phyloP scores from a whole-genome alignment of 2,888 invertebrate genomes.

The Caenorhabditis macrosperma region DNA sequence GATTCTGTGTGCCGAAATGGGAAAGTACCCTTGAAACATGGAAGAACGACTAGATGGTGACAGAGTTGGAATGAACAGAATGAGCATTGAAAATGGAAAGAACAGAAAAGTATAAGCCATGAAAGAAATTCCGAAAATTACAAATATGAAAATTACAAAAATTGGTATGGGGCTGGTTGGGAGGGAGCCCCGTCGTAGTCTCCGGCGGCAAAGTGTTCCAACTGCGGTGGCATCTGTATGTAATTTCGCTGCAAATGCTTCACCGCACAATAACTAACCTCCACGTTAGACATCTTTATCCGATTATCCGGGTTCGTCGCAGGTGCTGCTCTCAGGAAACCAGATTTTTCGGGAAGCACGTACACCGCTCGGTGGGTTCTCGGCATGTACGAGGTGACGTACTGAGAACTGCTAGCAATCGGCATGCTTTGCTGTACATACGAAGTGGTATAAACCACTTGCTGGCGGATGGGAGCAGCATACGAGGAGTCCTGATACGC shows the following conservation, averaged over 20 bases:
- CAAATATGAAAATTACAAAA: neutral
- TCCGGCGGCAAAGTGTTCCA: constrained; percentile 1
- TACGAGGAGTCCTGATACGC: too few species aligned
- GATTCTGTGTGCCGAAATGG: neutral
- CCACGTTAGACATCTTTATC: constrained; percentile 1
- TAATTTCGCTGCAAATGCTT: neutral
- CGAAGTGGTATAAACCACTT: too few species aligned
- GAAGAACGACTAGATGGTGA: neutral
- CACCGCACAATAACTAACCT: neutral
- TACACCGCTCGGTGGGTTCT: neutral
- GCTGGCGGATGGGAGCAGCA: too few species aligned
- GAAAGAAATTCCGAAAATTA: neutral
- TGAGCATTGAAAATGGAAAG: neutral
- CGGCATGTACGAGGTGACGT: too few species aligned
- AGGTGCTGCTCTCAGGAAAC: neutral
- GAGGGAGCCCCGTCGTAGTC: neutral
- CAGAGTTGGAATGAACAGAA: neutral
- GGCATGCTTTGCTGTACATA: too few species aligned
- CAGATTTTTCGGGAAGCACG: neutral
- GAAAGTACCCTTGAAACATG: constrained; percentile 7
- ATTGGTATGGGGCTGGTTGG: neutral
- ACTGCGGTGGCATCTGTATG: constrained; percentile 1
- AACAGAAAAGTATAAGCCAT: neutral
- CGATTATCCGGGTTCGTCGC: neutral
- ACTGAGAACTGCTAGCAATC: too few species aligned